phyloP scores from a whole-genome alignment of 1,140 invertebrate species.

The Lepidurus arcticus region DNA sequence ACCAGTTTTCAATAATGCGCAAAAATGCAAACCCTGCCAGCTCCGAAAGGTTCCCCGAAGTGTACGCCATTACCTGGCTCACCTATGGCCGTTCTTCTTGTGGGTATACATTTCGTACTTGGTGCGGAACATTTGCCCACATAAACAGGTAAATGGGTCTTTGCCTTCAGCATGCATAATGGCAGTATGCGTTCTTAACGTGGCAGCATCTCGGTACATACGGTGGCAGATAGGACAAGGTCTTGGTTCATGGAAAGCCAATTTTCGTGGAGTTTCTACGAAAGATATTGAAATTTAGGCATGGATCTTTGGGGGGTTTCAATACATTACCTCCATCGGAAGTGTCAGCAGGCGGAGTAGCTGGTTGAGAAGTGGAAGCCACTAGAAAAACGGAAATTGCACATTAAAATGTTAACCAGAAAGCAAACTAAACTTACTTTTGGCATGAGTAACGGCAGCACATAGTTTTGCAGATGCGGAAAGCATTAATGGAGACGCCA shows the following conservation, averaged over 20 bases:
- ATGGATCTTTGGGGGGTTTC: neutral
- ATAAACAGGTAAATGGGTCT: conserved; percentile 42
- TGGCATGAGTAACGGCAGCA: conserved; percentile 31
- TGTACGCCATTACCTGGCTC: neutral
- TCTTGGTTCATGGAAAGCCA: conserved; percentile 44
- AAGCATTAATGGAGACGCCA: conserved; percentile 30
- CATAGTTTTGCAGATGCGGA: conserved; percentile 34
- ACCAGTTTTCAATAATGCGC: neutral
- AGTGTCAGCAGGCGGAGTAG: conserved; percentile 13
- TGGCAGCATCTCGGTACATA: conserved; percentile 44
- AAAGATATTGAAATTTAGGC: neutral
- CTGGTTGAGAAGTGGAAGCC: conserved; percentile 28
- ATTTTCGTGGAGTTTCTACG: conserved; percentile 37
- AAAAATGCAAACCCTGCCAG: neutral
- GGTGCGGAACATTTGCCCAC: conserved; percentile 41
- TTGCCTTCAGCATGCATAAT: conserved; percentile 43
- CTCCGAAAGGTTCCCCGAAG: neutral
- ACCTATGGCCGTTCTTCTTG: conserved; percentile 42
- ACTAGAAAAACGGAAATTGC: neutral
- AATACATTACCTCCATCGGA: conserved; percentile 22
- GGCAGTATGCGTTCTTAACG: conserved; percentile 42
- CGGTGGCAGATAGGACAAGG: conserved; percentile 42
- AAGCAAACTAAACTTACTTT: neutral
- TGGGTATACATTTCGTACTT: conserved; percentile 44
- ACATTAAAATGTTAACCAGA: neutral